Evolutionary conservation across 2,113 vertebrate genomes (phyloP), one percentile per base, ranked within the genome.

Genomic region (Calyptomena viridis): DNA sequence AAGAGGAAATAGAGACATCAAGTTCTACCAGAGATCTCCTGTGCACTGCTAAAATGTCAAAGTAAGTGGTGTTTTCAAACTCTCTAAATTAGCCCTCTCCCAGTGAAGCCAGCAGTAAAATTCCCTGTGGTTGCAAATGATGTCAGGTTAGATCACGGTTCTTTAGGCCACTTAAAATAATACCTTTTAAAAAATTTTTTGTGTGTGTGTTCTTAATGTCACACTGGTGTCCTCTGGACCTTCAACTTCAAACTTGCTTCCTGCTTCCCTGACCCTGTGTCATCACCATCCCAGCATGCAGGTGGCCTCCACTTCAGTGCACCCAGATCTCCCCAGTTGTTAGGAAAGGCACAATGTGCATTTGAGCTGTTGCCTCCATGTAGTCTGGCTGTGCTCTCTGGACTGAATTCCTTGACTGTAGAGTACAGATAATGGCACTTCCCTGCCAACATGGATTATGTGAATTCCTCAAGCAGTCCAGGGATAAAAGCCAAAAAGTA

Each of bases 401-500:
- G 42, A 18, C 27, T 67, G 71, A 91, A 72, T 71, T 78, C 35
- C 27, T 33, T 3, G 8, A 12, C 46, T 72, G 20, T 69, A 83
- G 91, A 80, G 88, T 55, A 76, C 67, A 93, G 55, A 76, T 71
- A 90, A 73, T 58, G 55, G 58, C 85, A 69, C 53, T 94, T 88
- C 31, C 31, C 55, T 90, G 75, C 58, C 71, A 90, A 60, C 53
- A 49, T 4, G 16, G 82, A 64, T 92, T 86, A 62, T 58, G 53
- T 82, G n/a, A 37, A 93, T 87, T 84, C 58, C 37, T 87, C 66
- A 90, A 63, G 87, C 91, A 87, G 94, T 84, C 84, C 68, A 82
- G 73, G 74, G 60, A 89, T 84, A 95, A 82, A 94, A 95, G 81
- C 87, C 84, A 93, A 77, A 93, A 89, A 60, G 47, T 66, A 87